phyloP scores from a whole-genome alignment of 2,888 invertebrate species.

The Drosophila villosipedis region DNA sequence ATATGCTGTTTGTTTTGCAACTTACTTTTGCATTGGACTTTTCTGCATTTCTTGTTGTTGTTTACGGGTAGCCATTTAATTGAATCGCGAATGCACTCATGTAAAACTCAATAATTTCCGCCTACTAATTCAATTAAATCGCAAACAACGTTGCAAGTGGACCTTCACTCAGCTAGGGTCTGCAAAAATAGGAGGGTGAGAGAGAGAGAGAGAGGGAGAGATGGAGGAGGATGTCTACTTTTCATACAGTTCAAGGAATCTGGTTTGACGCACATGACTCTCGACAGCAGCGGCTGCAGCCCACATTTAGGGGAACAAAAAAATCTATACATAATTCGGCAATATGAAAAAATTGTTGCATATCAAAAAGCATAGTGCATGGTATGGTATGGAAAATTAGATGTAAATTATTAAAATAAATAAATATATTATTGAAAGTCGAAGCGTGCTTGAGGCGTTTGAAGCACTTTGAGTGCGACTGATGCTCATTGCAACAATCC shows the following conservation, averaged over 20 bases:
- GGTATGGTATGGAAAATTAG: too few relatives aligned
- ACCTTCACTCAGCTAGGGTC: not conserved
- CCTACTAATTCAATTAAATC: conserved; percentile 66
- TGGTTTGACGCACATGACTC: not conserved
- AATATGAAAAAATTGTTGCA: not conserved
- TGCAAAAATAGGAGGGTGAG: not conserved
- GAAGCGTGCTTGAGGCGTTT: conserved; percentile 10
- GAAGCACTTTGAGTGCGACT: conserved; percentile 31
- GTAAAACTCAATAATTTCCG: conserved; percentile 72
- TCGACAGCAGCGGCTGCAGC: not conserved
- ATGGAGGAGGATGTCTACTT: not conserved
- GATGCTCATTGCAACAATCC: conserved; percentile 43
- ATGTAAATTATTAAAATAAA: too few relatives aligned
- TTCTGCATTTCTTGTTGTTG: conserved; percentile 1
- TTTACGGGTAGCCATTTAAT: conserved; percentile 47
- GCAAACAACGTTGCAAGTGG: conserved; percentile 51
- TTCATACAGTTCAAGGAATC: conserved; percentile 4
- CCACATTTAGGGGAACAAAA: too few relatives aligned
- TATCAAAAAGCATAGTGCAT: not conserved
- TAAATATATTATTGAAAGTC: too few relatives aligned
- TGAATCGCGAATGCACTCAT: conserved; percentile 73
- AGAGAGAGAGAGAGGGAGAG: not conserved
- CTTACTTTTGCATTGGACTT: conserved; percentile 8
- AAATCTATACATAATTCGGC: too few relatives aligned
- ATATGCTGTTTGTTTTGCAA: not conserved